These are phyloP conservation scores for Palythoa grandis DNA, from an alignment of 92 coral and sea anemone genomes.

Conservation along the genomic window DNA sequence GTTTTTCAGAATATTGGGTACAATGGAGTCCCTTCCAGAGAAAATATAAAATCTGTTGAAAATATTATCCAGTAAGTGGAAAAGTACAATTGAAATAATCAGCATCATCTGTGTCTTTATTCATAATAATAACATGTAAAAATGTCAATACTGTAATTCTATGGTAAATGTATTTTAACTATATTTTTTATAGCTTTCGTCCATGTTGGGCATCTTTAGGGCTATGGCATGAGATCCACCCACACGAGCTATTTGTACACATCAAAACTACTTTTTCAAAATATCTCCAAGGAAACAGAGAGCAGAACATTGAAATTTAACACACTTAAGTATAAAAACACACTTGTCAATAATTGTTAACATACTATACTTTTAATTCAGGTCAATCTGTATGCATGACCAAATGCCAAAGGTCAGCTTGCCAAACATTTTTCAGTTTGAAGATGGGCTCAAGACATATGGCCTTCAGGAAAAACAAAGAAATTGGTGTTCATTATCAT, in stretches of 20 bases:
- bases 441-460: constrained; percentile 60
- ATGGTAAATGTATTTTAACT: constrained; percentile 20
- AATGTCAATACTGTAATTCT: constrained; percentile 2
- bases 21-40: constrained; percentile 51
- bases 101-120: not conserved
- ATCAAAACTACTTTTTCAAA: constrained; percentile 6
- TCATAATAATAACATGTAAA: constrained; percentile 7
- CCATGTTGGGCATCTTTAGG: not conserved
- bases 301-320: not conserved
- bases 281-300: not conserved
- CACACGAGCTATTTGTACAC: not conserved
- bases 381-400: constrained; percentile 66
- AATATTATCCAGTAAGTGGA: constrained; percentile 48
- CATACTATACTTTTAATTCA: constrained; percentile 35
- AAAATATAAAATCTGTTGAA: not conserved
- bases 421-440: constrained; percentile 51
- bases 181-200: constrained; percentile 4
- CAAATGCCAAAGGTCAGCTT: constrained; percentile 51
- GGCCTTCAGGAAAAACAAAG: constrained; percentile 49
- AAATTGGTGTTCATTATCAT: constrained; percentile 48
- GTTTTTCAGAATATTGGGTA: constrained; percentile 54
- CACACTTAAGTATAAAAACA: not conserved
- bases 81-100: not conserved
- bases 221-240: not conserved
- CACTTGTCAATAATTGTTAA: constrained; percentile 23